Evolutionary conservation across 2,888 invertebrate species (phyloP), one percentile per base, ranked within the genome.

Genomic region (Schrankia costaestrigalis): DNA sequence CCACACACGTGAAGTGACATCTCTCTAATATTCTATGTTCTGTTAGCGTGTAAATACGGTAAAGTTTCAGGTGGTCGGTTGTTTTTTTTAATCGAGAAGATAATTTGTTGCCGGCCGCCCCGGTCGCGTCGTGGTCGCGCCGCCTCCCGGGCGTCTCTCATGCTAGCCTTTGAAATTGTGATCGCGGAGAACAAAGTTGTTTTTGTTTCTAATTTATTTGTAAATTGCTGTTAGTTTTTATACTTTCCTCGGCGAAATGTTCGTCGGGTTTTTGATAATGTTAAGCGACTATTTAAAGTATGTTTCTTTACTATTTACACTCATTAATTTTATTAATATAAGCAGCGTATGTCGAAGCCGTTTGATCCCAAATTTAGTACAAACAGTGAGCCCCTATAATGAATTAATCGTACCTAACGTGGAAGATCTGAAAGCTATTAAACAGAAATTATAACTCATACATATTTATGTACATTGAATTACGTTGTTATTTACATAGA

Each of bases 181-280:
- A 85, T 83, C 70, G 66, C 63, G 59, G 78, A 78, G 85, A 84
- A 83, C 84, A 84, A 84, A 79, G 74, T 83, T 85, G 85, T 86
- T 86, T 85, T 84, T 83, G 84, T 85, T 86, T 86, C 82, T 86
- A 80, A 86, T 84, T 86, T 85, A 85, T 85, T 86, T 84, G 83
- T 86, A 83, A 71, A 71, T 62, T 82, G 80, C 71, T 78, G 75
- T 82, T 85, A 81, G 71, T 71, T 73, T 79, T 73, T 71, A 67
- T 57, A 69, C 46, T 63, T 65, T 67, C 57, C 54, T 71, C 51
- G 54, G 61, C 50, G 54, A 61, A 55, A 49, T 34, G 54, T 55
- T 55, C 50, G 44, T 52, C 58, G 56, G 56, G 60, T 67, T 65
- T 59, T 65, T 63, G 11, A 44, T 63, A 59, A 58, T 60, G 50